Evolutionary conservation across 1,140 invertebrate species (phyloP).

Genomic region (Drosophila nannoptera): DNA sequence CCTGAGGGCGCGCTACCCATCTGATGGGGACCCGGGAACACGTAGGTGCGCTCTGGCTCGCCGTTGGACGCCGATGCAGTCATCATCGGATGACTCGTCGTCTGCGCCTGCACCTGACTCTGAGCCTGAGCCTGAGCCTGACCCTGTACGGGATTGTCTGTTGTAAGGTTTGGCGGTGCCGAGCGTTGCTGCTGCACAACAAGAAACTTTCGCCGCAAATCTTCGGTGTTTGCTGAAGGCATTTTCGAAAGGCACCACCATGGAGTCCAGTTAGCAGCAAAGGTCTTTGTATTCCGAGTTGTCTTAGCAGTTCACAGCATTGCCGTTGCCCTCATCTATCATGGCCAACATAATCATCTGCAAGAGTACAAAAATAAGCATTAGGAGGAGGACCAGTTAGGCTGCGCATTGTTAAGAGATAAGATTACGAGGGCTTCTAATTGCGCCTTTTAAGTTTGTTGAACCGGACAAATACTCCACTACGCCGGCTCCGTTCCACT

Average conservation of each 20-base stretch:
- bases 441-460: conserved; percentile 22
- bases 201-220: conserved; percentile 78
- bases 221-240: conserved; percentile 78
- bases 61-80: conserved; percentile 5
- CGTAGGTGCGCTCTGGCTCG: conserved; percentile 82
- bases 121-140: too few relatives aligned
- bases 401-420: neutral
- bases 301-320: conserved; percentile 22
- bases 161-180: conserved; percentile 63
- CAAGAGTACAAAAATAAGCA: neutral
- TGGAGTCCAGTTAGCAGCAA: conserved; percentile 48
- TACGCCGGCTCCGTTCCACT: neutral
- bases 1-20: conserved; percentile 33
- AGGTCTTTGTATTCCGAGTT: conserved; percentile 8
- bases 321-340: conserved; percentile 17
- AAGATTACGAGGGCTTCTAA: conserved; percentile 13
- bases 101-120: neutral
- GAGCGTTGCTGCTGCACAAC: conserved; percentile 76
- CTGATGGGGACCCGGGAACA: conserved; percentile 80
- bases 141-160: conserved; percentile 29
- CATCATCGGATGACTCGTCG: conserved; percentile 34
- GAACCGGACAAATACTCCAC: conserved; percentile 12
- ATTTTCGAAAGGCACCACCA: conserved; percentile 74
- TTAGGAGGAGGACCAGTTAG: neutral
- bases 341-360: conserved; percentile 30